Conservation (phyloP, 2,797 vertebrate genomes). For the Sebastes miniatus region DNA sequence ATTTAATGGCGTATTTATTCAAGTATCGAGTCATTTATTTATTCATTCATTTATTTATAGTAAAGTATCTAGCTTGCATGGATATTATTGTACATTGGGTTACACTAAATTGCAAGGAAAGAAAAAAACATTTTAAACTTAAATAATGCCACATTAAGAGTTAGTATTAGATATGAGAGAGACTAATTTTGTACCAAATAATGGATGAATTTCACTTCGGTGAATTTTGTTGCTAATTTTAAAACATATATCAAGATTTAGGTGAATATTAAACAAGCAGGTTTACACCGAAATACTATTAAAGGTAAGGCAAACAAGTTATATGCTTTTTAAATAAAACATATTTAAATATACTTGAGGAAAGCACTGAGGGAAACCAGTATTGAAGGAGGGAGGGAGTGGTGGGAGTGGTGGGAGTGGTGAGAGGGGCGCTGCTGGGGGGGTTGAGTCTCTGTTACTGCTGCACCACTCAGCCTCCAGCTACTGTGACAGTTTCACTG, state of each 20-base stretch:
- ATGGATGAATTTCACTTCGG: no score
- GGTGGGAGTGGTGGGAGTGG: neutral
- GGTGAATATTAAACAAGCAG: neutral
- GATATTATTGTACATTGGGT: neutral
- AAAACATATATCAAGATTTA: neutral
- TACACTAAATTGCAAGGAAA: neutral
- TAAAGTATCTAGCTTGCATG: neutral
- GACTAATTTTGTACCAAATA: neutral
- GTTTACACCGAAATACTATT: neutral
- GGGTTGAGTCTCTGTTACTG: neutral
- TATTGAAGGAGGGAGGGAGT: neutral
- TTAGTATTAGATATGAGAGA: neutral
- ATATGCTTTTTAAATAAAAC: neutral
- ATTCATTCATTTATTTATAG: no score
- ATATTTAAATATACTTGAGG: neutral
- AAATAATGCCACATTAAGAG: neutral
- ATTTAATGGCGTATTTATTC: no score
- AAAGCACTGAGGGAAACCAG: neutral
- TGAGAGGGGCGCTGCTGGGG: no score
- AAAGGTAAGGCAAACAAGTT: neutral
- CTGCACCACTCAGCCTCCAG: neutral
- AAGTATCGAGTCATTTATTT: no score
- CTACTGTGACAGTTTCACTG: slow-evolving; percentile 8
- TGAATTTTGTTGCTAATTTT: neutral
- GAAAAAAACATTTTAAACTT: neutral